Conservation (phyloP, 1,140 invertebrate species). For the Amyelois transitella region DNA sequence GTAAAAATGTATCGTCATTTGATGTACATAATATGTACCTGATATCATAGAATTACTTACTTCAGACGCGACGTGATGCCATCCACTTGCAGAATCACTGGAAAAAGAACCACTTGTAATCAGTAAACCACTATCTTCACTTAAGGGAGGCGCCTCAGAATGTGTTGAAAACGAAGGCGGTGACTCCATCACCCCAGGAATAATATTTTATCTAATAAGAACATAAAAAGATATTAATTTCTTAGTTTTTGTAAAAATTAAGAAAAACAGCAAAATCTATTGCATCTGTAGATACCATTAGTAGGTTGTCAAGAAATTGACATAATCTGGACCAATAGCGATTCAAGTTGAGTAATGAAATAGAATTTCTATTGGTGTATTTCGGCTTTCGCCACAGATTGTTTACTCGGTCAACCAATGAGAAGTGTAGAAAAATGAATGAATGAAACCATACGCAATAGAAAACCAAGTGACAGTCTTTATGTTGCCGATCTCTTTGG, state of each 20-base stretch:
- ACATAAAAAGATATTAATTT: slow-evolving; percentile 40
- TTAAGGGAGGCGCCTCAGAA: slow-evolving; percentile 76
- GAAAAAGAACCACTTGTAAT: slow-evolving; percentile 79
- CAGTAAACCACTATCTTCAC: slow-evolving; percentile 78
- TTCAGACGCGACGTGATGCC: slow-evolving; percentile 75
- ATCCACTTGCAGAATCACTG: slow-evolving; percentile 75
- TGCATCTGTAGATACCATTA: too few relatives aligned
- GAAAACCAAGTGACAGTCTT: too few relatives aligned
- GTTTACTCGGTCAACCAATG: too few relatives aligned
- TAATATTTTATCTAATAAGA: slow-evolving; percentile 32
- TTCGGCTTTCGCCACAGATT: too few relatives aligned
- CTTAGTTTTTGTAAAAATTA: slow-evolving; percentile 34
- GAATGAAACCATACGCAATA: too few relatives aligned
- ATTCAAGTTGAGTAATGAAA: too few relatives aligned
- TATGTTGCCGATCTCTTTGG: too few relatives aligned
- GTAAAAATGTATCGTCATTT: not conserved
- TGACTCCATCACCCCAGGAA: slow-evolving; percentile 73
- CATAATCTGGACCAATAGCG: too few relatives aligned
- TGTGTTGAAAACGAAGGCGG: slow-evolving; percentile 76
- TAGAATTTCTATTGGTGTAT: too few relatives aligned
- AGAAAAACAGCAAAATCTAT: slow-evolving; percentile 39
- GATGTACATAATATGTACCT: not conserved
- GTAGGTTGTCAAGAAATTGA: too few relatives aligned
- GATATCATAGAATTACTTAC: slow-evolving; percentile 45
- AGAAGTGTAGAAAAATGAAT: too few relatives aligned